Evolutionary conservation across 2,797 vertebrate genomes (phyloP), one percentile per base, ranked within the genome.

Genomic region (Parauchenoglanis punctatus): DNA sequence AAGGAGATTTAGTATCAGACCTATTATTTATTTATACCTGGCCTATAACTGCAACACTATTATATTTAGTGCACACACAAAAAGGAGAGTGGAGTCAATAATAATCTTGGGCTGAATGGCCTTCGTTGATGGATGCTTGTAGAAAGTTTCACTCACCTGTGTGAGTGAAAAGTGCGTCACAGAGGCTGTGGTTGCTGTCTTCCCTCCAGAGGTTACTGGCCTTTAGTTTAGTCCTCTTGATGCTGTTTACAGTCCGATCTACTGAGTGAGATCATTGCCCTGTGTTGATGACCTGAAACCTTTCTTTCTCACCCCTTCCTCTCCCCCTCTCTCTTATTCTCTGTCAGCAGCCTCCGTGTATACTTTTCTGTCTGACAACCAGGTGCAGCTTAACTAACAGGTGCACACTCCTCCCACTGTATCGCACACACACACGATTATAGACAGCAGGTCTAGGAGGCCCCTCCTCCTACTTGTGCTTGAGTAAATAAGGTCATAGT

Each of bases 331-430:
- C 89, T 89, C 90, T 88, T 77, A 85, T 58, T 72, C 61, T 75
- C 78, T 82, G 85, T 81, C 72, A 78, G 87, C 72, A 76, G 86
- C 89, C 86, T 89, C 89, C 89, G 89, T 92, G 90, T 87, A 85
- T 72, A 44, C 76, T 88, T 68, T 89, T 84, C 49, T 65, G 31
- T 88, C 58, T 90, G 89, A 87, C 73, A 90, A 84, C 67, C 90
- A 91, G 90, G 90, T 91, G 89, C 85, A 81, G 70, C 80, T 89
- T 77, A 88, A 89, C 90, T 70, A 89, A 89, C 90, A 91, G 90
- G 90, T 91, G 88, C 75, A 73, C 20, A 63, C 89, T 89, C 90
- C 90, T 87, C 90, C 90, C 84, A 89, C 84, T 70, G n/a, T 82
- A 85, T 70, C 59, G 83, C 78, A 63, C 65, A 63, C 73, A 65